Conservation (phyloP, 2,797 vertebrate species). For the Chaunax sp. region DNA sequence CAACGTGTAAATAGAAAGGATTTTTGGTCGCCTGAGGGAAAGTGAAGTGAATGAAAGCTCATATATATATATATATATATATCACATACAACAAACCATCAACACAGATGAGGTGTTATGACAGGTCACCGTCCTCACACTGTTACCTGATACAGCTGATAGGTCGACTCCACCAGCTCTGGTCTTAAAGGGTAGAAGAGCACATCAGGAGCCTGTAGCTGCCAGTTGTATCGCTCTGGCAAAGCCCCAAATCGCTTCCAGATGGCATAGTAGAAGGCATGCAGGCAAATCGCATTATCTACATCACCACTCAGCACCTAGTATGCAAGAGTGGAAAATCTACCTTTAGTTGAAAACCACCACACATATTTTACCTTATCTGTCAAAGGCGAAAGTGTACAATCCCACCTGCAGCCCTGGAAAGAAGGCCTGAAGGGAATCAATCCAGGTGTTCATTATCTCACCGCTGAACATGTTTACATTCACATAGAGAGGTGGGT, state of each 20-base stretch:
- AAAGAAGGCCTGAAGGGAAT: slow-evolving; percentile 99
- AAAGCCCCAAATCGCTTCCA: slow-evolving; percentile 98
- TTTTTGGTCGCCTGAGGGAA: slow-evolving; percentile 94
- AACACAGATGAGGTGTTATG: not conserved
- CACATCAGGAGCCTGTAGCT: slow-evolving; percentile 95
- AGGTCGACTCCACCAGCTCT: slow-evolving; percentile 97
- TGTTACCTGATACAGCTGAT: slow-evolving; percentile 95
- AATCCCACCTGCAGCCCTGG: slow-evolving; percentile 93
- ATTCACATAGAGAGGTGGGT: slow-evolving; percentile 96
- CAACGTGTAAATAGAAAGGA: slow-evolving; percentile 98
- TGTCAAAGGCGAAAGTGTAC: not conserved
- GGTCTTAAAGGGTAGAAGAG: slow-evolving; percentile 97
- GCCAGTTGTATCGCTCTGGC: slow-evolving; percentile 98
- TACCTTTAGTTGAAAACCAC: not conserved
- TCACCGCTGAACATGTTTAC: slow-evolving; percentile 99
- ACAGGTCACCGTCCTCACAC: not conserved
- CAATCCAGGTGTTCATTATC: slow-evolving; percentile 99
- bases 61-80: not conserved
- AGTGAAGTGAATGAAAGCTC: not conserved
- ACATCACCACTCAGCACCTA: slow-evolving; percentile 97
- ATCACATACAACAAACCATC: not conserved
- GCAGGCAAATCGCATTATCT: slow-evolving; percentile 98
- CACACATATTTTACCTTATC: not conserved
- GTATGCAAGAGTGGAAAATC: not conserved
- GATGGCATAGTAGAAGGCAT: slow-evolving; percentile 98